phyloP scores from a whole-genome alignment of 2,888 invertebrate species.

The Spicauda simplicius region DNA sequence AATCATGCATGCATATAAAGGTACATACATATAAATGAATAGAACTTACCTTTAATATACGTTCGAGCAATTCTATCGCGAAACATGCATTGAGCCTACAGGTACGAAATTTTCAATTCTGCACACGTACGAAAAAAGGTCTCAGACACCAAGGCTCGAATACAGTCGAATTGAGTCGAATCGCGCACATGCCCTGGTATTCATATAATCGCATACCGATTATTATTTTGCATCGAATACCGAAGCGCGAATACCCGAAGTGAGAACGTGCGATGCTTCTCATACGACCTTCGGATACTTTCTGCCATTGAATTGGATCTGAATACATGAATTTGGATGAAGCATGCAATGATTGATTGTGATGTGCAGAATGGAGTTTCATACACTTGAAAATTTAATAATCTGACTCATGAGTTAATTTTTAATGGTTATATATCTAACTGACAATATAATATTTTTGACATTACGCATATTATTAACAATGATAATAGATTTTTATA shows the following conservation, averaged over 20 bases:
- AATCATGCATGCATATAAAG: too few species aligned
- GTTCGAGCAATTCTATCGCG: slow-evolving; percentile 18
- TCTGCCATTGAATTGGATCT: slow-evolving; percentile 23
- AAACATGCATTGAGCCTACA: slow-evolving; percentile 26
- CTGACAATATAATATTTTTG: too few species aligned
- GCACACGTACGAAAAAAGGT: slow-evolving; percentile 65
- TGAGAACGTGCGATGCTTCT: slow-evolving; percentile 55
- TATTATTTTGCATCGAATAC: slow-evolving; percentile 68
- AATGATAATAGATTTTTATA: too few species aligned
- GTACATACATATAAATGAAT: too few species aligned
- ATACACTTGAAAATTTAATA: too few species aligned
- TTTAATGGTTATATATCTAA: too few species aligned
- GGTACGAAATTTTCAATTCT: slow-evolving; percentile 52
- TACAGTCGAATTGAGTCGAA: slow-evolving; percentile 55
- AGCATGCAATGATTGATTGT: slow-evolving; percentile 23
- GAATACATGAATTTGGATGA: slow-evolving; percentile 34
- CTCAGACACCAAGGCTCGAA: slow-evolving; percentile 49
- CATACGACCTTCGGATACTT: slow-evolving; percentile 36
- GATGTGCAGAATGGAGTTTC: neutral
- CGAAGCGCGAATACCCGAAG: slow-evolving; percentile 39
- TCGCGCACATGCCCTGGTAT: slow-evolving; percentile 52
- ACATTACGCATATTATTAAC: too few species aligned
- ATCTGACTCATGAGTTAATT: too few species aligned
- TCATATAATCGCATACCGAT: slow-evolving; percentile 71
- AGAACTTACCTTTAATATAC: slow-evolving; percentile 4